Evolutionary conservation across 2,888 invertebrate genomes (phyloP), one percentile per base, ranked within the genome.

Genomic region (Hypena proboscidalis): DNA sequence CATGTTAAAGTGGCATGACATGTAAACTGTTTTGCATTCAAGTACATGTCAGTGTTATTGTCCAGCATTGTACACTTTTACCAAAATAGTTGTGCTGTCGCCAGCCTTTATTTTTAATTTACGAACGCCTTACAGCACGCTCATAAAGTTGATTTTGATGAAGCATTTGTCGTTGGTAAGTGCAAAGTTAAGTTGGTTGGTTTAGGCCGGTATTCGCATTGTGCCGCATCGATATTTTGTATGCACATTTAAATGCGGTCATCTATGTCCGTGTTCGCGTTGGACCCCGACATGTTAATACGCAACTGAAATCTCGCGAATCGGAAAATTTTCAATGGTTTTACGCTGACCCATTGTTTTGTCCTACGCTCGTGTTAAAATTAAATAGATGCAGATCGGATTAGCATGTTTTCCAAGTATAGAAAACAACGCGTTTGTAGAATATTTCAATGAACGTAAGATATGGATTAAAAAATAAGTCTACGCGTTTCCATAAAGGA

Each of bases 161-260:
- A 61, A 57, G 1, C 20, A 0, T 1, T 8, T 36, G 20, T 22
- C 19, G 39, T 58, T 62, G 43, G 40, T 21, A 27, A n/a, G 15
- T 37, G 60, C 47, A 64, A 49, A 42, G 29, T 35, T 48, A 58
- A 39, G 13, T 68, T 78, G 61, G 76, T 67, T 45, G 45, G 58
- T 61, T 70, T 77, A 81, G 75, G 77, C 77, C 59, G 74, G 77
- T 77, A 80, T 84, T 83, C 78, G 77, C 77, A 80, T 86, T 86
- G 83, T 85, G 73, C 67, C 59, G 80, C 80, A 81, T 85, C 80
- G 85, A 87, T 88, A 84, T 87, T 87, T 85, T 83, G 82, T 83
- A 86, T 86, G 88, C 85, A 86, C 86, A 87, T 88, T 88, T 85
- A 86, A 89, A 89, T 85, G 83, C 82, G 84, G 80, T 85, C 87